Conservation (phyloP, 1,140 invertebrate species). For the Bombus affinis region DNA sequence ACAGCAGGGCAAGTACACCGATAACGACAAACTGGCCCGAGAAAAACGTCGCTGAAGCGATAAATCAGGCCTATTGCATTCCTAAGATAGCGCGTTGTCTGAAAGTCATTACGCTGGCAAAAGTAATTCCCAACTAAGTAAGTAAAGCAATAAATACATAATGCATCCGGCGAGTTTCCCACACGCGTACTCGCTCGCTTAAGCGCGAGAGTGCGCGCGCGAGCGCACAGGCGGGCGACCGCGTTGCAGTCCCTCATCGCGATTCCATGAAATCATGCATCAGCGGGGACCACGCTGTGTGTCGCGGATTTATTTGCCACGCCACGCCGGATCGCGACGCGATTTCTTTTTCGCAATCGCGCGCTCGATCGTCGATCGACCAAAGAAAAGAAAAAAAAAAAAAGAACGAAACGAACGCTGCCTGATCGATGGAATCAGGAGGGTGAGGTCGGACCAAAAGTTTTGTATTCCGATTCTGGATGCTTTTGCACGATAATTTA, state of each 20-base stretch:
- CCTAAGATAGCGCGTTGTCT: slow-evolving; percentile 67
- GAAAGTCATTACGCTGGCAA: slow-evolving; percentile 78
- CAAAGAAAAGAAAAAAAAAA: not conserved
- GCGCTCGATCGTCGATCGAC: slow-evolving; percentile 23
- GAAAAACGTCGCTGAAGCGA: slow-evolving; percentile 66
- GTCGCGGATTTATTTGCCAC: slow-evolving; percentile 76
- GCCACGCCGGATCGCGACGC: slow-evolving; percentile 59
- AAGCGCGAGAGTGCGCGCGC: not conserved
- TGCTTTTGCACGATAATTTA: not conserved
- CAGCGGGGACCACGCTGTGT: slow-evolving; percentile 65
- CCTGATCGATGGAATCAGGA: not conserved
- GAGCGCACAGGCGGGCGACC: not conserved
- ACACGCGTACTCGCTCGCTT: slow-evolving; percentile 62
- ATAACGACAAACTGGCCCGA: slow-evolving; percentile 68
- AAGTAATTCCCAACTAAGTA: slow-evolving; percentile 81
- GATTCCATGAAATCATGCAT: slow-evolving; percentile 81
- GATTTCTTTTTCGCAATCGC: slow-evolving; percentile 55
- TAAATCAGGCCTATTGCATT: slow-evolving; percentile 75
- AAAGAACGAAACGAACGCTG: not conserved
- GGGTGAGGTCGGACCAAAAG: not conserved
- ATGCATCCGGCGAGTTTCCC: slow-evolving; percentile 80
- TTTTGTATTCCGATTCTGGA: not conserved
- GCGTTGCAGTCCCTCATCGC: slow-evolving; percentile 40
- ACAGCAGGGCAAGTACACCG: slow-evolving; percentile 49
- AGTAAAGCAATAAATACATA: slow-evolving; percentile 82